These are phyloP conservation scores for Oxyteleia sp. DNA, from an alignment of 2,888 invertebrate genomes.

Conservation along the genomic window DNA sequence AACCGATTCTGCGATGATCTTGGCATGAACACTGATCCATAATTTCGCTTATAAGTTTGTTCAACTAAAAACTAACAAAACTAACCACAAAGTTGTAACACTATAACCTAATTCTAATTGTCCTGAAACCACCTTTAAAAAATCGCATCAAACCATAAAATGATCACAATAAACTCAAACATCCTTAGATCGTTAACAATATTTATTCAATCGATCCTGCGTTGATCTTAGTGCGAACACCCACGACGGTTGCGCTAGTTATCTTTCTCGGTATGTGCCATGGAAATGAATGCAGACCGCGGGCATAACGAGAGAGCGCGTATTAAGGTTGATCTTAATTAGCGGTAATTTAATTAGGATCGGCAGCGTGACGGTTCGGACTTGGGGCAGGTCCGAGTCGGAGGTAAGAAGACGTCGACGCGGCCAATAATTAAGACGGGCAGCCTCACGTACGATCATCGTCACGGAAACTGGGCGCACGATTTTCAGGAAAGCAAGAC, in stretches of 20 bases:
- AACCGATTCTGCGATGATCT: too few species aligned
- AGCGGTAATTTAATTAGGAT: constrained; percentile 87
- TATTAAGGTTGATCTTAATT: constrained; percentile 87
- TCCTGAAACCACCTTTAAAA: too few species aligned
- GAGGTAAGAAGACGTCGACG: constrained; percentile 82
- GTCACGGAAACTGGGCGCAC: constrained; percentile 84
- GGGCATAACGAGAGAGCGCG: constrained; percentile 82
- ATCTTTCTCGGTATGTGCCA: constrained; percentile 74
- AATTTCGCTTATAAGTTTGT: too few species aligned
- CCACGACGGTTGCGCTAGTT: constrained; percentile 65
- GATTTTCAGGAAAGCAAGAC: constrained; percentile 75
- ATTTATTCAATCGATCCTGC: constrained; percentile 31
- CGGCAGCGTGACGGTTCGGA: too few species aligned
- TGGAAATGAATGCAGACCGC: constrained; percentile 80
- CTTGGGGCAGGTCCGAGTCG: too few species aligned
- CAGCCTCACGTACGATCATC: constrained; percentile 80
- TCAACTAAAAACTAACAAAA: too few species aligned
- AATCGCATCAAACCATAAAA: too few species aligned
- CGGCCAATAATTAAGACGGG: constrained; percentile 85
- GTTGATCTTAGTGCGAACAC: constrained; percentile 60
- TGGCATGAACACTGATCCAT: too few species aligned
- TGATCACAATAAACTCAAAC: too few species aligned
- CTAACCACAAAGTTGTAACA: too few species aligned
- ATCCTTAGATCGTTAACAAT: too few species aligned
- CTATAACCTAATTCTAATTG: too few species aligned